These are phyloP conservation scores for Oscheius onirici DNA, from an alignment of 2,888 invertebrate genomes.

Conservation along the genomic window DNA sequence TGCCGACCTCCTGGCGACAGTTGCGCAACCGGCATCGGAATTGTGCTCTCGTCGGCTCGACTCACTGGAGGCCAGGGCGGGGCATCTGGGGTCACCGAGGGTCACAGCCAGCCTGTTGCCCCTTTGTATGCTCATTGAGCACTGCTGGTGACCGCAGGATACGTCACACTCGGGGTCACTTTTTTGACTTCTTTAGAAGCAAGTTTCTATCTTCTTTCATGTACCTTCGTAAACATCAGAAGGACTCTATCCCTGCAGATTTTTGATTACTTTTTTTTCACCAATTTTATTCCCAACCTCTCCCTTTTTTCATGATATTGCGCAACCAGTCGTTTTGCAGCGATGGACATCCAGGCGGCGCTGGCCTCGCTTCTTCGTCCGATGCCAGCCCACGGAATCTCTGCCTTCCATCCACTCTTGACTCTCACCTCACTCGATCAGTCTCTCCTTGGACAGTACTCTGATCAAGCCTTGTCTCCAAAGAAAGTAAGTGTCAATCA, in stretches of 20 bases:
- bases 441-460: slow-evolving; percentile 9
- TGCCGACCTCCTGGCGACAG: slow-evolving; percentile 9
- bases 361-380: slow-evolving; percentile 21
- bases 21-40: slow-evolving; percentile 16
- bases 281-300: neutral
- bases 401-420: slow-evolving; percentile 8
- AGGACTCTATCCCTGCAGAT: no score
- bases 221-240: no score
- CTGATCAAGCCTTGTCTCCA: slow-evolving; percentile 13
- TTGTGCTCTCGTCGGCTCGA: neutral
- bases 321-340: neutral
- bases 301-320: neutral
- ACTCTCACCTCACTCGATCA: slow-evolving; percentile 15
- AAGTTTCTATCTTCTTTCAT: no score
- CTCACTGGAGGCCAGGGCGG: slow-evolving; percentile 13
- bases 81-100: slow-evolving; percentile 28
- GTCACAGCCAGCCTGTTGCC: slow-evolving; percentile 33
- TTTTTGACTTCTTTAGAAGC: neutral
- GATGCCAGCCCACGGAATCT: neutral
- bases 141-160: neutral
- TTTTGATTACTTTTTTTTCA: no score
- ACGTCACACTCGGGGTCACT: neutral
- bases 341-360: slow-evolving; percentile 29
- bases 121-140: slow-evolving; percentile 19
- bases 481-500: slow-evolving; percentile 18